A percentile compares a stretch with the other conserved stretches of the same genome.
Evolutionary conservation across 2,113 vertebrate genomes (phyloP).

Genomic region (Barbus barbus): DNA sequence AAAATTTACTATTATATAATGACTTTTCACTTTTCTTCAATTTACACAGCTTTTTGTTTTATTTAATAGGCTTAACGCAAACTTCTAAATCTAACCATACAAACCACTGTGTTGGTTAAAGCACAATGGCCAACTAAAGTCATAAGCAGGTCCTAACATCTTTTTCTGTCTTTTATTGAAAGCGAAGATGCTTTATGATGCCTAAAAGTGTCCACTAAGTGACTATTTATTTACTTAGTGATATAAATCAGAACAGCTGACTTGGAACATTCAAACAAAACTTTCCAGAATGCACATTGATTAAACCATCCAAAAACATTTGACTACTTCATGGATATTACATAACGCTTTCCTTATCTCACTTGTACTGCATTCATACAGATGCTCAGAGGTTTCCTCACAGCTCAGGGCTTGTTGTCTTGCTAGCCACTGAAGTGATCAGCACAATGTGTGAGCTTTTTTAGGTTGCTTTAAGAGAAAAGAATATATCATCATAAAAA

Average conservation of each 20-base stretch:
- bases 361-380: not conserved
- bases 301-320: not conserved
- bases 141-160: not conserved
- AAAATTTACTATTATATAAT: not conserved
- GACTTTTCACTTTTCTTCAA: not conserved
- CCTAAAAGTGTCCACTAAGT: not conserved
- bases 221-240: not conserved
- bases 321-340: not conserved
- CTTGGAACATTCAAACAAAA: not conserved
- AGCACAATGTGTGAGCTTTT: not conserved
- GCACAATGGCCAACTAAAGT: not conserved
- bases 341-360: not conserved
- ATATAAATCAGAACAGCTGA: not conserved
- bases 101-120: not conserved
- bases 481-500: not conserved
- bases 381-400: not conserved
- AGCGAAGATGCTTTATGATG: not conserved
- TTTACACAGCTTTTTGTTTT: not conserved
- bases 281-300: not conserved
- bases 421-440: not conserved
- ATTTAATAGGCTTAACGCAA: not conserved
- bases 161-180: not conserved
- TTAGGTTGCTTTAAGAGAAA: not conserved
- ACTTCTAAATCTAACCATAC: not conserved
- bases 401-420: too few species aligned